phyloP scores from a whole-genome alignment of 2,797 vertebrate genomes.

The Adrianichthys oophorus region DNA sequence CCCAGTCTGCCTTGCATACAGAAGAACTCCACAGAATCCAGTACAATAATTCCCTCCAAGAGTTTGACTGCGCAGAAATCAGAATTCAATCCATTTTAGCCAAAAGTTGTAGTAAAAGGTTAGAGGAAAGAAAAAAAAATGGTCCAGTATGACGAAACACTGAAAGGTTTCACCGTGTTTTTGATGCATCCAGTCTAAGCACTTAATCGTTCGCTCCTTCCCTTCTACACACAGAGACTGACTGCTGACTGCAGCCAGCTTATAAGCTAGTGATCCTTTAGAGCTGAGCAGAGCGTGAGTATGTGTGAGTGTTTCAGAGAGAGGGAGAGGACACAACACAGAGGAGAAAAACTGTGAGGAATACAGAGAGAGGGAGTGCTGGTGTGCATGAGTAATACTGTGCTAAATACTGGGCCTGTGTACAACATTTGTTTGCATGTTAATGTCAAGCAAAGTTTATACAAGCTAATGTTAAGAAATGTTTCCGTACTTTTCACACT shows the following conservation, averaged over 20 bases:
- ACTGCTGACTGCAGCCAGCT: conserved; percentile 77
- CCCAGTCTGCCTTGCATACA: conserved; percentile 37
- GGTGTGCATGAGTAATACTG: conserved; percentile 26
- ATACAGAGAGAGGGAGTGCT: conserved; percentile 24
- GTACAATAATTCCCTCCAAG: conserved; percentile 23
- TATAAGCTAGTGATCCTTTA: conserved; percentile 78
- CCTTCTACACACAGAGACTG: conserved; percentile 60
- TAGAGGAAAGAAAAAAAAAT: conserved; percentile 20
- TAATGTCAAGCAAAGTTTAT: conserved; percentile 17
- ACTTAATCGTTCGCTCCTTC: conserved; percentile 59
- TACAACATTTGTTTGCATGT: conserved; percentile 23
- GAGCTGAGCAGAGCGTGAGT: conserved; percentile 70
- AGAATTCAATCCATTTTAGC: conserved; percentile 35
- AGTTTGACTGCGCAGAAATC: conserved; percentile 35
- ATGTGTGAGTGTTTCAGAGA: conserved; percentile 41
- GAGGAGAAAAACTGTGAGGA: conserved; percentile 23
- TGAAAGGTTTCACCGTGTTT: conserved; percentile 34
- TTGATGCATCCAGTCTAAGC: conserved; percentile 45
- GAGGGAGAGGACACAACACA: conserved; percentile 27
- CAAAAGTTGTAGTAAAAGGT: conserved; percentile 19
- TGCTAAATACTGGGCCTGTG: conserved; percentile 16
- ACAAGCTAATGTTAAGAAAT: conserved; percentile 7
- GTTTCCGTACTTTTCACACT: too few species aligned
- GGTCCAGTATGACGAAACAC: conserved; percentile 41
- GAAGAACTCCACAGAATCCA: conserved; percentile 39